Conservation (phyloP, 2,888 invertebrate genomes). For the Psylliodes chrysocephalus region DNA sequence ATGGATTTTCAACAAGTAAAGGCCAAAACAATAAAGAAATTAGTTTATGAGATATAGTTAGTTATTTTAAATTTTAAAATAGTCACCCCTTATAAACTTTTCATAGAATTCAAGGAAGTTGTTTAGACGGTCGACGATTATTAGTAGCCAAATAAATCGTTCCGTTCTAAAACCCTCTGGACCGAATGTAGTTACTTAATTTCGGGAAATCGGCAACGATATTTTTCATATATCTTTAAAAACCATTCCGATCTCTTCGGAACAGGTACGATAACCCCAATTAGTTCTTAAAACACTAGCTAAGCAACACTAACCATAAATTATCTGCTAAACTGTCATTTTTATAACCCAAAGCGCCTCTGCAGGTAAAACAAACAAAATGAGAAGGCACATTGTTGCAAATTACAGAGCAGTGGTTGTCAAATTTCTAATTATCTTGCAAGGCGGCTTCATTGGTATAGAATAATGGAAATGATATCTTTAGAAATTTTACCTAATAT, state of each 20-base stretch:
- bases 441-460: background rate
- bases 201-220: conserved; percentile 6
- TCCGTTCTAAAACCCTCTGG: too few relatives aligned
- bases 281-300: conserved; percentile 37
- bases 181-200: background rate
- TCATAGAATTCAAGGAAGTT: too few relatives aligned
- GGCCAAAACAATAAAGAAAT: too few relatives aligned
- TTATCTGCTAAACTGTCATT: conserved; percentile 39
- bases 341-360: conserved; percentile 31
- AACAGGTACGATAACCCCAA: conserved; percentile 33
- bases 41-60: too few relatives aligned
- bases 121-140: too few relatives aligned
- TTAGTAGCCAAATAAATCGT: too few relatives aligned
- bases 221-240: conserved; percentile 33
- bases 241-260: conserved; percentile 8
- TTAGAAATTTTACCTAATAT: too few relatives aligned
- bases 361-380: conserved; percentile 45
- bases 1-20: too few relatives aligned
- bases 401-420: conserved; percentile 40
- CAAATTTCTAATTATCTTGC: conserved; percentile 32
- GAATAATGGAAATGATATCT: too few relatives aligned
- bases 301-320: conserved; percentile 33
- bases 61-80: too few relatives aligned
- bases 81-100: too few relatives aligned
- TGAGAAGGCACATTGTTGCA: conserved; percentile 37